phyloP scores from a whole-genome alignment of 2,113 vertebrate genomes.

The Sclerurus mexicanus region DNA sequence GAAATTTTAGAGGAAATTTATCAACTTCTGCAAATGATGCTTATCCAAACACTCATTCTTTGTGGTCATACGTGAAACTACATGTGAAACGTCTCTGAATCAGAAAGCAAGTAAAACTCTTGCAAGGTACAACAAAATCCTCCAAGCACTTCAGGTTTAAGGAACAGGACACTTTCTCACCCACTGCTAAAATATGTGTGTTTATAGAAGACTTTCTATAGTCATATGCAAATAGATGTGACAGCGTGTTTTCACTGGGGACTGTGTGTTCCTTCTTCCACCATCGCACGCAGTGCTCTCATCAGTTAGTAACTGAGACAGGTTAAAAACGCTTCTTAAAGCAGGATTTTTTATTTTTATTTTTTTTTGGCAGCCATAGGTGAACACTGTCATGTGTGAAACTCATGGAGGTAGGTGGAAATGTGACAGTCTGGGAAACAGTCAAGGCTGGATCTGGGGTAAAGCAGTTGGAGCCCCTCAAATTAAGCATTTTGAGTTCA shows the following conservation, averaged over 20 bases:
- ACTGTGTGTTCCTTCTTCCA: neutral
- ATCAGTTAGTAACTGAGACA: neutral
- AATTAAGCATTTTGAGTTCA: neutral
- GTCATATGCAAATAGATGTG: neutral
- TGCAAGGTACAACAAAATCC: neutral
- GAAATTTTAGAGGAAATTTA: neutral
- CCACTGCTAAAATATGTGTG: neutral
- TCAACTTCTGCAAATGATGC: neutral
- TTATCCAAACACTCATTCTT: neutral
- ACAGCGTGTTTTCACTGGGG: neutral
- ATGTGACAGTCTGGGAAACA: neutral
- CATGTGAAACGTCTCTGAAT: neutral
- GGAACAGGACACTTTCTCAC: neutral
- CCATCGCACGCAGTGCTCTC: neutral
- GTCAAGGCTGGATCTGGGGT: neutral
- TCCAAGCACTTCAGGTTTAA: neutral
- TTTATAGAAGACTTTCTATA: neutral
- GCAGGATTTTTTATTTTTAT: neutral
- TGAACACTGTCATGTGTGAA: neutral
- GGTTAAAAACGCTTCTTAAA: fast-evolving
- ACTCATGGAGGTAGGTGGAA: neutral
- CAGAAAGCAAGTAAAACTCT: neutral
- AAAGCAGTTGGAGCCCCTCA: neutral
- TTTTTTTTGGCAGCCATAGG: neutral
- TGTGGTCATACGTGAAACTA: neutral